Evolutionary conservation across 1,140 invertebrate species (phyloP).

Genomic region (Tetramorium alpestre): DNA sequence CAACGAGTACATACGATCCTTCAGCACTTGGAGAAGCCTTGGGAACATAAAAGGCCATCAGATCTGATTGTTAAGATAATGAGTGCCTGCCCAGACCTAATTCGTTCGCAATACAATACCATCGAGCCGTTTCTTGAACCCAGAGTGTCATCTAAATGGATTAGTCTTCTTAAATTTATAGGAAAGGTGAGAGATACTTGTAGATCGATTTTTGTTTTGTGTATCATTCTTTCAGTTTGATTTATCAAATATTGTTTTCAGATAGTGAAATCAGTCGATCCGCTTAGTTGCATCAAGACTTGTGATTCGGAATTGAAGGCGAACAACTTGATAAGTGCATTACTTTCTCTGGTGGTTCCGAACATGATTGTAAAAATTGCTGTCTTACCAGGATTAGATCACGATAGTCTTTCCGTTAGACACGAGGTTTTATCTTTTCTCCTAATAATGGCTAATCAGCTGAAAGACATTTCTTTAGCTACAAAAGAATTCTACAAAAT

Average conservation of each 20-base stretch:
- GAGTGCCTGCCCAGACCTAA: conserved; percentile 90
- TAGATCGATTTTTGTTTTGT: not conserved
- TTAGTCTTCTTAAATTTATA: conserved; percentile 85
- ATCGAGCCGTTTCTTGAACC: conserved; percentile 88
- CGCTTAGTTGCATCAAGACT: conserved; percentile 69
- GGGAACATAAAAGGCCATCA: conserved; percentile 88
- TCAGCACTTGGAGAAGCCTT: conserved; percentile 88
- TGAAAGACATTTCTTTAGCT: conserved; percentile 66
- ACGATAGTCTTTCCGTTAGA: conserved; percentile 74
- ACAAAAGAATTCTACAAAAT: conserved; percentile 57
- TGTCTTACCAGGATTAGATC: conserved; percentile 74
- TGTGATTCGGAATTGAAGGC: conserved; percentile 69
- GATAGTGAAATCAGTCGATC: conserved; percentile 77
- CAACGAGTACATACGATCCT: conserved; percentile 88
- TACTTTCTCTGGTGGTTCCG: conserved; percentile 77
- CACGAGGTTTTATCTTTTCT: conserved; percentile 77
- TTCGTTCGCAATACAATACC: conserved; percentile 87
- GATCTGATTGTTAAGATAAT: conserved; percentile 90
- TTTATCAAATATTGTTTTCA: conserved; percentile 39
- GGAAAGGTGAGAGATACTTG: conserved; percentile 81
- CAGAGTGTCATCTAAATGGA: conserved; percentile 87
- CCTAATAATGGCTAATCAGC: conserved; percentile 76
- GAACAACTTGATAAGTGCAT: conserved; percentile 75
- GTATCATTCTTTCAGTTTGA: not conserved
- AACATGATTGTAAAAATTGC: conserved; percentile 75